Evolutionary conservation across 2,888 invertebrate species (phyloP), one percentile per base, ranked within the genome.

Genomic region (Zootermopsis nevadensis): DNA sequence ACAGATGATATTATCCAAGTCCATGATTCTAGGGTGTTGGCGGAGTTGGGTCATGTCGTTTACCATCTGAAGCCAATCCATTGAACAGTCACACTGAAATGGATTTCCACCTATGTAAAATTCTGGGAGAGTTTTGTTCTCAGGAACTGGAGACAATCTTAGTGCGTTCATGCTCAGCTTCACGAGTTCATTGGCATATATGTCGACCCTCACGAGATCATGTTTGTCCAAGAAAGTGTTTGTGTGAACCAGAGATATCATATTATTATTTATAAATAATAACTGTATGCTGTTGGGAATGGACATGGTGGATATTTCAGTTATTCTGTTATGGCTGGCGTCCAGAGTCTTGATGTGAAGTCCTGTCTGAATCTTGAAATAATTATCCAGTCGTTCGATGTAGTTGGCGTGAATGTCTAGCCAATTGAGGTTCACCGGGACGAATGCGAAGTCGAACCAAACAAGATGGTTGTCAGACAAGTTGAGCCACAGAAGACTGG

Each of bases 71-170:
- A 98, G 91, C 98, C 98, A 98, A 89, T 97, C 97, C 97, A 98
- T 97, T 85, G 95, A 94, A 91, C 98, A 98, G 89, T 98, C 97
- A 90, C 98, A 98, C 87, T 96, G 94, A 90, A 98, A 97, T 24
- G 98, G 98, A 90, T 98, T 98, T 77, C 96, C 96, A 85, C 96
- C 97, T 86, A 98, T 92, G 89, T 96, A 97, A 89, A 98, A 96
- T 89, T 97, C 96, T 0, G 97, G 97, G 86, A 96, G 91, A 27
- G 93, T 92, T 88, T 94, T 94, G 86, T 94, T 94, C 77, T 91
- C 91, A 30, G 94, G 93, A 87, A 95, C 94, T 82, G 94, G 92
- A n/a, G 94, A 93, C 86, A 97, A 91, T 83, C 96, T 93, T 86
- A 97, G 91, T 86, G 96, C 94, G 87, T 95, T 95, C 87, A 97